These are phyloP conservation scores for Holocentrus rufus DNA, from an alignment of 2,797 vertebrate genomes.

Conservation along the genomic window DNA sequence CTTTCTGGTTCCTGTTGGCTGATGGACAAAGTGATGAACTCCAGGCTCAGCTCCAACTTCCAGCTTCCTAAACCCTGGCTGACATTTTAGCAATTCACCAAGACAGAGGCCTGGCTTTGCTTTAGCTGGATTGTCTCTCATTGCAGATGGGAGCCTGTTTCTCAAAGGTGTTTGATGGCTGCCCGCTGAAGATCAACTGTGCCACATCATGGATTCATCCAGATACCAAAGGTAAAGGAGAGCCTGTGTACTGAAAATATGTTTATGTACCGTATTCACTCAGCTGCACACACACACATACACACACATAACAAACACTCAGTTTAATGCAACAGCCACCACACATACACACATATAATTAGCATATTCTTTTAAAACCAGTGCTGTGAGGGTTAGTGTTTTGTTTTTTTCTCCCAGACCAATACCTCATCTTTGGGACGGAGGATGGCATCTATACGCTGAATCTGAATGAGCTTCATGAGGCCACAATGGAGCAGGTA, in stretches of 20 bases:
- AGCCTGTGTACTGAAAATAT: background rate
- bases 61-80: constrained; percentile 58
- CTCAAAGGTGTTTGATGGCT: constrained; percentile 99
- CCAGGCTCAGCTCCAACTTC: constrained; percentile 28
- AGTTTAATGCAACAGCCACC: background rate
- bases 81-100: constrained; percentile 43
- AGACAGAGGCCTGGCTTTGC: constrained; percentile 23
- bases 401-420: constrained; percentile 80
- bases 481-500: constrained; percentile 99
- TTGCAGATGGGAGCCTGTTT: constrained; percentile 98
- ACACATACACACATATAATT: background rate
- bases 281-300: background rate
- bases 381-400: background rate
- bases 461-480: constrained; percentile 97
- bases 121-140: constrained; percentile 42
- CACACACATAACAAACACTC: background rate
- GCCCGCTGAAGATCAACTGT: constrained; percentile 98
- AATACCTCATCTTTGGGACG: constrained; percentile 98
- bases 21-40: background rate
- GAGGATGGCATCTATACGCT: constrained; percentile 98
- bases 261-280: background rate
- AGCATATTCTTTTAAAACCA: background rate
- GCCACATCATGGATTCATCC: constrained; percentile 99
- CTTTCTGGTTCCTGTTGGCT: constrained; percentile 13
- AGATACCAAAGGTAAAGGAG: constrained; percentile 92